A percentile compares a stretch with the other conserved stretches of the same genome.
phyloP scores from a whole-genome alignment of 2,797 vertebrate species.

The Acanthiza pusilla region DNA sequence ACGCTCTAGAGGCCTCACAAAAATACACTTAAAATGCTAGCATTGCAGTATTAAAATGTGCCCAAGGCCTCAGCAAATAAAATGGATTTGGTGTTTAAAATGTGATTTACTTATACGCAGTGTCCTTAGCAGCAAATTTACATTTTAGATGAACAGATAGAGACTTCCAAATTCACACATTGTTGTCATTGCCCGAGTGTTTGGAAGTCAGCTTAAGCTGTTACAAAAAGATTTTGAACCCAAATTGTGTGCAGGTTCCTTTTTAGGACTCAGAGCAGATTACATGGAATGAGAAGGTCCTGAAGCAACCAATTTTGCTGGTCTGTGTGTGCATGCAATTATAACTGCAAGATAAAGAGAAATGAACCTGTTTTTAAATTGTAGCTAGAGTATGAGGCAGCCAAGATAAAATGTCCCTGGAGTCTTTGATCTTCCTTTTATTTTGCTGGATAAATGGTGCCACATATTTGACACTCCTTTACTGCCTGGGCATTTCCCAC shows the following conservation, averaged over 20 bases:
- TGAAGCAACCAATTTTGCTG: not conserved
- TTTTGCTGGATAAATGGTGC: not conserved
- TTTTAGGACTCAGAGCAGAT: not conserved
- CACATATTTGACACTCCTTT: not conserved
- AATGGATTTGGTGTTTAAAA: slow-evolving; percentile 37
- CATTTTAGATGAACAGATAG: not conserved
- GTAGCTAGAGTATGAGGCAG: not conserved
- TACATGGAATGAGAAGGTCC: not conserved
- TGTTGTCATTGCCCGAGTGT: not conserved
- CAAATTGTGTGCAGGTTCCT: not conserved
- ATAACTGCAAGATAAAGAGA: not conserved
- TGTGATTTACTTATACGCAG: not conserved
- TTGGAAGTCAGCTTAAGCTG: not conserved
- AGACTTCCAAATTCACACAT: not conserved
- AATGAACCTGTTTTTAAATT: not conserved
- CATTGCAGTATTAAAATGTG: slow-evolving; percentile 58
- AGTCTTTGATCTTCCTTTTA: not conserved
- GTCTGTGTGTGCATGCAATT: not conserved
- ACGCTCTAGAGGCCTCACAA: slow-evolving; percentile 65
- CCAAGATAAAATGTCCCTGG: not conserved
- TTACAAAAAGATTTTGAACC: not conserved
- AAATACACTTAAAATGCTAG: slow-evolving; percentile 66
- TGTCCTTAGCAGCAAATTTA: not conserved
- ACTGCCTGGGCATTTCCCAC: not conserved
- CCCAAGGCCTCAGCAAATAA: slow-evolving; percentile 25